Percentiles rank a stretch among this genome's conserved stretches.
These are phyloP conservation scores for Danionella dracula DNA, from an alignment of 2,797 vertebrate genomes.

Conservation along the genomic window DNA sequence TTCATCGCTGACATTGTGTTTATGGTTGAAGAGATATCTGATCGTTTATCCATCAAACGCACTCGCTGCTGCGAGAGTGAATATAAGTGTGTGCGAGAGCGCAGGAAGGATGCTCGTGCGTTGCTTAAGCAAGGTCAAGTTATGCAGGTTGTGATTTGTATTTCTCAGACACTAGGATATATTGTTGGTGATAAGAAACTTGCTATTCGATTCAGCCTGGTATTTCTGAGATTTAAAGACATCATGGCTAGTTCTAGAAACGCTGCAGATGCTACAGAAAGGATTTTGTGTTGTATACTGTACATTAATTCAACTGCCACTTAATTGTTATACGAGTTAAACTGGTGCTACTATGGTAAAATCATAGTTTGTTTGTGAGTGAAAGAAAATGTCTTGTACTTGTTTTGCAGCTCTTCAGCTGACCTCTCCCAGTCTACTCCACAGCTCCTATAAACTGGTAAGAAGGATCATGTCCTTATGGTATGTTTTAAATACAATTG, in stretches of 20 bases:
- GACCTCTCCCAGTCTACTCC: slow-evolving; percentile 61
- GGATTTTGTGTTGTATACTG: too few species aligned
- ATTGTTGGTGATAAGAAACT: too few species aligned
- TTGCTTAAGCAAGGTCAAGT: slow-evolving; percentile 9
- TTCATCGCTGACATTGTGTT: not conserved
- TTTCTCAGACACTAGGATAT: not conserved
- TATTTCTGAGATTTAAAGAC: too few species aligned
- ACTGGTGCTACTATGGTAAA: too few species aligned
- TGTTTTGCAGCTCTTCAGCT: slow-evolving; percentile 59
- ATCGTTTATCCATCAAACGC: fast-evolving
- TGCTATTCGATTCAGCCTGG: too few species aligned
- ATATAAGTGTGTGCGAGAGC: too few species aligned
- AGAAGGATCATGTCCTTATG: slow-evolving; percentile 21
- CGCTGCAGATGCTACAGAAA: too few species aligned
- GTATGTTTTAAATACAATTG: too few species aligned
- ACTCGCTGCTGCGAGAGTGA: not conserved
- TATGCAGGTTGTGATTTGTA: not conserved
- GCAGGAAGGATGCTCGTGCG: not conserved
- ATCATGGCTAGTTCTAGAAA: too few species aligned
- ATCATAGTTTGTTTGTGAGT: not conserved
- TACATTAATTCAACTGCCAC: too few species aligned
- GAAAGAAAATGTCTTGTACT: not conserved
- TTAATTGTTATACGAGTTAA: too few species aligned
- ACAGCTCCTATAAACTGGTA: slow-evolving; percentile 65
- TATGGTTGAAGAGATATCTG: not conserved